Evolutionary conservation across 2,113 vertebrate genomes (phyloP), one percentile per base, ranked within the genome.

Genomic region (Physeter macrocephalus): DNA sequence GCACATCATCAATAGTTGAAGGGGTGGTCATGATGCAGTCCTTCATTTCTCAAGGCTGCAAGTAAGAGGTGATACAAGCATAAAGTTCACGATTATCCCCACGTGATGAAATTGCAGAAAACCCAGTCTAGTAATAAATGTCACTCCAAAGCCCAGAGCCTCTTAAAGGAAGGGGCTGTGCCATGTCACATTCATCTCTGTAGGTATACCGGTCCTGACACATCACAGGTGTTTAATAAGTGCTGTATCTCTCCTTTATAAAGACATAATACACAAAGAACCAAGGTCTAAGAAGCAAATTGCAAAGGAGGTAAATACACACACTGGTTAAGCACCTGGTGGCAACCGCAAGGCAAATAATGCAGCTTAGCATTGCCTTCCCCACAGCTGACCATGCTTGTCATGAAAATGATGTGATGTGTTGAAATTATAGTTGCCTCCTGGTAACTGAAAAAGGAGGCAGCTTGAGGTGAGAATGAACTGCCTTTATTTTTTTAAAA

Each of bases 271-370:
- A 81, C 88, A 74, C 84, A 78, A 66, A 91, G 82, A 89, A 80
- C 14, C 25, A 69, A 20, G 77, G 78, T 52, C 88, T 86, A 67
- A 83, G 95, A 92, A 93, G 95, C 94, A 92, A 97, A 92, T 94
- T 66, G 86, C 87, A 84, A 71, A 90, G 67, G 78, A 59, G 10
- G 67, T 18, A 27, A 54, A 75, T 12, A 18, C 6, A 62, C 39
- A 95, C 27, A 23, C 41, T 36, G 64, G 41, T 36, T 83, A 90
- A 88, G 64, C 90, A 95, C 95, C 95, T 97, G 94, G 78, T 36
- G 82, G 29, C 64, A 71, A 91, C 87, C 75, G 14, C 93, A 95
- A 97, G 92, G 93, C 96, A 97, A 97, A 98, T 96, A 92, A 54
- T 3, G 59, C 46, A 72, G 59, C 83, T 83, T 80, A 27, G 23